Conservation (phyloP, 2,113 vertebrate species). For the Dicerorhinus sumatrensis region DNA sequence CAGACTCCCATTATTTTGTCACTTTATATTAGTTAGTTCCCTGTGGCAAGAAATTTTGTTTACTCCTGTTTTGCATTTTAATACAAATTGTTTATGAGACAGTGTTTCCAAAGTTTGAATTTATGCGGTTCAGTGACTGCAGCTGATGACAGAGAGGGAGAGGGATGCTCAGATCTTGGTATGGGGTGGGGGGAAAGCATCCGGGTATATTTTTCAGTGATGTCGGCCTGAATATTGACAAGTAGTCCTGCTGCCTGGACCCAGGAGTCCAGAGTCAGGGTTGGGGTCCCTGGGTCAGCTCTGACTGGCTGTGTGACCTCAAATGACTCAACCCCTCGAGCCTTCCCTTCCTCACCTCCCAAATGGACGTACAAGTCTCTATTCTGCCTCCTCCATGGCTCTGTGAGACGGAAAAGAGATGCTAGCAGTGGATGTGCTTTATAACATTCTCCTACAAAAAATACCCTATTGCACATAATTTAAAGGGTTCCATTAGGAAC, state of each 20-base stretch:
- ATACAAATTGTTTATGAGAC: conserved; percentile 31
- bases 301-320: not conserved
- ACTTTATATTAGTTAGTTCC: conserved; percentile 71
- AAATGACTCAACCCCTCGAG: not conserved
- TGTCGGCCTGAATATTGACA: not conserved
- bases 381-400: not conserved
- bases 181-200: not conserved
- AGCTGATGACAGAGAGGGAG: not conserved
- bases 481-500: not conserved
- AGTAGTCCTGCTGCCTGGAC: not conserved
- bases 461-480: not conserved
- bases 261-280: not conserved
- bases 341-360: not conserved
- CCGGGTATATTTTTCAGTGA: not conserved
- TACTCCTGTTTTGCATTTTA: conserved; percentile 75
- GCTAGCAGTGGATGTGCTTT: not conserved
- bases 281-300: too few species aligned
- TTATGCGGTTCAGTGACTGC: not conserved
- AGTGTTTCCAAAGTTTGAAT: conserved; percentile 52
- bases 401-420: not conserved
- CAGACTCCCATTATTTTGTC: conserved; percentile 70
- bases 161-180: not conserved
- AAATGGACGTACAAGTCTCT: not conserved
- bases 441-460: not conserved
- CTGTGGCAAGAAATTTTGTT: conserved; percentile 56